Conservation (phyloP, 2,888 invertebrate genomes). For the Acleris emargana region DNA sequence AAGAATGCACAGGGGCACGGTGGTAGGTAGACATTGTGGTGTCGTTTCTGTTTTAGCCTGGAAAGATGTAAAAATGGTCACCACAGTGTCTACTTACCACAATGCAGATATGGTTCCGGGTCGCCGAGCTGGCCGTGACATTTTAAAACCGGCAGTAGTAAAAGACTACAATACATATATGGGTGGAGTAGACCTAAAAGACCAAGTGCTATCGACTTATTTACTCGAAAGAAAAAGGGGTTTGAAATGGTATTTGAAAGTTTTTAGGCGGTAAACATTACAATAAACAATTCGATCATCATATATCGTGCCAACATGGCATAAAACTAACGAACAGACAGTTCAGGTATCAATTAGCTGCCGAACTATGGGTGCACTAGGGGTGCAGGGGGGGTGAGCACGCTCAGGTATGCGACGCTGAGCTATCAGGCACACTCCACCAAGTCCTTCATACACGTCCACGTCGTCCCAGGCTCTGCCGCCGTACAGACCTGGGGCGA, state of each 20-base stretch:
- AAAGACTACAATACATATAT: slow-evolving; percentile 16
- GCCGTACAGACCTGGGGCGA: no score
- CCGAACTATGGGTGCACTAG: slow-evolving; percentile 2
- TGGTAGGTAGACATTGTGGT: background rate
- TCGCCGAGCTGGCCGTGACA: slow-evolving; percentile 7
- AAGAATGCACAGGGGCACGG: no score
- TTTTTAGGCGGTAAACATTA: no score
- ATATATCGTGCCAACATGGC: no score
- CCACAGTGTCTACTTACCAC: slow-evolving; percentile 21
- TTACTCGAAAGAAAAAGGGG: slow-evolving; percentile 8
- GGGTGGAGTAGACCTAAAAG: slow-evolving; percentile 20
- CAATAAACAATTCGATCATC: no score
- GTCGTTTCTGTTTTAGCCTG: slow-evolving; percentile 18
- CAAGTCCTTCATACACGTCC: no score
- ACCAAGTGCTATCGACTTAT: slow-evolving; percentile 13
- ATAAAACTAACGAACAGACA: no score
- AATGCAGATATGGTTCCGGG: slow-evolving; percentile 3
- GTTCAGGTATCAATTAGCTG: slow-evolving; percentile 1
- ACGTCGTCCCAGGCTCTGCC: no score
- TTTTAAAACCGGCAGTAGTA: slow-evolving; percentile 4
- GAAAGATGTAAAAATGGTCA: slow-evolving; percentile 24
- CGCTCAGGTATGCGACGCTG: no score
- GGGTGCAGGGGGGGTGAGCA: no score
- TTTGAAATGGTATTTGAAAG: no score
- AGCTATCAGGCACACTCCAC: no score